Percentiles rank a stretch among this genome's conserved stretches.
Evolutionary conservation across 2,888 invertebrate species (phyloP).

Genomic region (Hemithea aestivaria): DNA sequence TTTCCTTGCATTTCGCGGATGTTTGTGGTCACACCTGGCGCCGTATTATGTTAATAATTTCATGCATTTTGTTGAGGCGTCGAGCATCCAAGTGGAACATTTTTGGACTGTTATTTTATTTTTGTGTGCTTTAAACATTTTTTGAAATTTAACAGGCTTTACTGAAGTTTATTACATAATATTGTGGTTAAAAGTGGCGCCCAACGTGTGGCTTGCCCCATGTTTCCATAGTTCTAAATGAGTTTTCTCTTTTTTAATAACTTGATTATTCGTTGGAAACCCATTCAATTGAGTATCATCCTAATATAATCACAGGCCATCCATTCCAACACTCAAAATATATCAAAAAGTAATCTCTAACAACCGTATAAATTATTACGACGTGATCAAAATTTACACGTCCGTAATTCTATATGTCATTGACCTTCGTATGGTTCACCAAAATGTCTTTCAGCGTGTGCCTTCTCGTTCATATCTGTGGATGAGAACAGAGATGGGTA

Average conservation of each 20-base stretch:
- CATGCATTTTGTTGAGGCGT: conserved; percentile 7
- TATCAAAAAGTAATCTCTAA: background rate
- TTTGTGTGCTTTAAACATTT: too few relatives aligned
- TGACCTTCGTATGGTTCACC: conserved; percentile 1
- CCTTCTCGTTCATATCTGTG: conserved; percentile 1
- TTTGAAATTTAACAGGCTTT: too few relatives aligned
- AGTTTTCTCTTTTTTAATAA: too few relatives aligned
- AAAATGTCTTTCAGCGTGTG: background rate
- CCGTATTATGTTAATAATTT: conserved; percentile 7
- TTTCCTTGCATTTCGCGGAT: conserved; percentile 8
- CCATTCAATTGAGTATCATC: too few relatives aligned
- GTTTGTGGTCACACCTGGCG: conserved; percentile 4
- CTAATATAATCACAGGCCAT: too few relatives aligned
- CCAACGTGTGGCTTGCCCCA: too few relatives aligned
- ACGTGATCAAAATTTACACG: conserved; percentile 10
- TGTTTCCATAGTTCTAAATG: too few relatives aligned
- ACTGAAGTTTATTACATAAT: too few relatives aligned
- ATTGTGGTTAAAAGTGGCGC: too few relatives aligned
- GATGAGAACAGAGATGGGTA: conserved; percentile 4
- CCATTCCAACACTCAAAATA: background rate
- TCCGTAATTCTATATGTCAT: conserved; percentile 3
- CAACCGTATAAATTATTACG: conserved; percentile 6
- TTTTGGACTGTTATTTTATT: background rate
- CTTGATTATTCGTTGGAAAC: too few relatives aligned
- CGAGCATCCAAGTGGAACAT: conserved; percentile 5